Conservation (phyloP, 2,888 invertebrate species). For the Torymus auratus region DNA sequence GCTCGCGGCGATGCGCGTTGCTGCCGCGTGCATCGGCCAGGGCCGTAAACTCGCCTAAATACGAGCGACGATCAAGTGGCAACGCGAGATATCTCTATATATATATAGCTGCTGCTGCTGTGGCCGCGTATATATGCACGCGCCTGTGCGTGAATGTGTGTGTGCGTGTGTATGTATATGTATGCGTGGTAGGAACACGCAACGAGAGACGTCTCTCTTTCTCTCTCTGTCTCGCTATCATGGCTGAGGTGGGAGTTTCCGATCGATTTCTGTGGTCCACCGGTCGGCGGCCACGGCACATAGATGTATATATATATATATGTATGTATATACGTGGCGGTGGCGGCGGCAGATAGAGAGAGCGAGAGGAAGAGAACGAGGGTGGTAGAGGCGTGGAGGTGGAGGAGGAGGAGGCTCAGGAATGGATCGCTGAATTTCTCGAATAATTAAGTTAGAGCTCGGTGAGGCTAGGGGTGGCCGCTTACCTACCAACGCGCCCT, state of each 20-base stretch:
- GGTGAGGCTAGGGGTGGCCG: slow-evolving; percentile 69
- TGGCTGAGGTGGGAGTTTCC: slow-evolving; percentile 59
- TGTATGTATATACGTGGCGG: too few relatives aligned
- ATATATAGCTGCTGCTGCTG: too few relatives aligned
- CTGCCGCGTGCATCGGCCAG: not conserved
- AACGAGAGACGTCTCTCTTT: slow-evolving; percentile 33
- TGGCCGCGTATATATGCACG: too few relatives aligned
- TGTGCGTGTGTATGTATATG: too few relatives aligned
- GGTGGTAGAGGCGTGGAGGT: slow-evolving; percentile 36
- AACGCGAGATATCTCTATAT: not conserved
- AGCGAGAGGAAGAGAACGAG: slow-evolving; percentile 48
- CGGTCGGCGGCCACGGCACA: slow-evolving; percentile 6
- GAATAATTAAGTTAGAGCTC: slow-evolving; percentile 76
- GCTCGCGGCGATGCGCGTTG: not conserved
- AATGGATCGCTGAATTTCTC: slow-evolving; percentile 76
- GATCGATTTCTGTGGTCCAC: slow-evolving; percentile 66
- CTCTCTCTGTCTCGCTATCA: slow-evolving; percentile 54
- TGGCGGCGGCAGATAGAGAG: slow-evolving; percentile 42
- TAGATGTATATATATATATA: too few relatives aligned
- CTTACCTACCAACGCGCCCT: slow-evolving; percentile 75
- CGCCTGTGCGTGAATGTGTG: too few relatives aligned
- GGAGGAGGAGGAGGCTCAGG: slow-evolving; percentile 61
- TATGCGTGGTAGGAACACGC: too few relatives aligned
- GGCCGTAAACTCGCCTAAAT: slow-evolving; percentile 19
- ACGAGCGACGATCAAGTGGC: slow-evolving; percentile 3